Conservation (phyloP, 2,113 vertebrate genomes). For the Syrmaticus mikado region DNA sequence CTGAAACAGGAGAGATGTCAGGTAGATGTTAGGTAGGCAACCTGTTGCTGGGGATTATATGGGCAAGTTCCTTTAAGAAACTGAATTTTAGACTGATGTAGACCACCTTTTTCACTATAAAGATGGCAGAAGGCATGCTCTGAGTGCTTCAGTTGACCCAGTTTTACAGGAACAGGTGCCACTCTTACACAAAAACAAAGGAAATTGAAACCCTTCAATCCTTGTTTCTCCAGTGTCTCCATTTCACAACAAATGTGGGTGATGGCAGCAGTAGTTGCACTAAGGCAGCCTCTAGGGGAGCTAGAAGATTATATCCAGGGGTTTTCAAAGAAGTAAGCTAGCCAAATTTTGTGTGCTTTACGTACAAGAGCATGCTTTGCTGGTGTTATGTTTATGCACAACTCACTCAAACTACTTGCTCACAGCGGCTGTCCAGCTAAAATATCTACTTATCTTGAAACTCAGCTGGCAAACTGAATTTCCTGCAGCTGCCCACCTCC, state of each 20-base stretch:
- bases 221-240: background rate
- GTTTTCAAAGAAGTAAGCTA: constrained; percentile 2
- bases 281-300: constrained; percentile 55
- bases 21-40: background rate
- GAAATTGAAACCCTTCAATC: background rate
- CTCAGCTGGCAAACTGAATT: background rate
- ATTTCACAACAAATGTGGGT: background rate
- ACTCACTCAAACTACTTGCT: background rate
- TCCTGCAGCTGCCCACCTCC: background rate
- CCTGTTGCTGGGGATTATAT: background rate
- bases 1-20: constrained; percentile 10
- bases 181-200: constrained; percentile 21
- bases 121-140: constrained; percentile 30
- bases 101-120: constrained; percentile 12
- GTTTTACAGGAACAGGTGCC: background rate
- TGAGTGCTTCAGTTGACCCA: constrained; percentile 38
- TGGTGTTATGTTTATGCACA: background rate
- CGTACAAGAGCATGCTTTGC: background rate
- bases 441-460: background rate
- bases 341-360: background rate
- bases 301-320: constrained; percentile 28
- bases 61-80: constrained; percentile 22
- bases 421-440: background rate
- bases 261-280: background rate
- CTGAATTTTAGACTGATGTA: constrained; percentile 44